phyloP scores from a whole-genome alignment of 2,888 invertebrate species.

The Leucania comma region DNA sequence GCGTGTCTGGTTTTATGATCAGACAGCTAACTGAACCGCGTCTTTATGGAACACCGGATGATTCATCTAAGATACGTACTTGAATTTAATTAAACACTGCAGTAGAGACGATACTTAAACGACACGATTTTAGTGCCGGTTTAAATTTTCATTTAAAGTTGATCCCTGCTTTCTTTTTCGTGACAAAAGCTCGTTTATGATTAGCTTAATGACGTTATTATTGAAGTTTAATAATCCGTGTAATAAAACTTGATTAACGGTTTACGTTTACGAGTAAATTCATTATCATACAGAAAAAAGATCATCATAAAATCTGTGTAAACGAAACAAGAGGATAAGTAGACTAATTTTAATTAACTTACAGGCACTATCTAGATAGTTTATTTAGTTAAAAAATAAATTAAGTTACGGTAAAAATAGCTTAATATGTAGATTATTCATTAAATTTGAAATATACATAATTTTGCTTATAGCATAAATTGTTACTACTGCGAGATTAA shows the following conservation, averaged over 20 bases:
- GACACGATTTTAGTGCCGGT: constrained; percentile 1
- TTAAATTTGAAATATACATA: too few species aligned
- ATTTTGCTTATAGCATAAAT: neutral
- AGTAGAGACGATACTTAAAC: neutral
- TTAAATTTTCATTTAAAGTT: constrained; percentile 3
- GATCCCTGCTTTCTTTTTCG: constrained; percentile 15
- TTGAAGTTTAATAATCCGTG: constrained; percentile 34
- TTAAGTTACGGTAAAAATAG: too few species aligned
- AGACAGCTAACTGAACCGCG: constrained; percentile 14
- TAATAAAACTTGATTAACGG: constrained; percentile 30
- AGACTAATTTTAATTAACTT: neutral
- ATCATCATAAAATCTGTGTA: neutral
- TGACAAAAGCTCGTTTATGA: constrained; percentile 12
- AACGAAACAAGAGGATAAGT: neutral
- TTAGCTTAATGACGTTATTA: constrained; percentile 25
- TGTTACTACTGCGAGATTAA: too few species aligned
- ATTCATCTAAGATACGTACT: constrained; percentile 36
- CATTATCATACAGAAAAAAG: constrained; percentile 17
- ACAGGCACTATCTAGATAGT: too few species aligned
- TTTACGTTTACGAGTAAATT: constrained; percentile 8
- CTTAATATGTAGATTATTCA: too few species aligned
- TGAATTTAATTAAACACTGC: constrained; percentile 42
- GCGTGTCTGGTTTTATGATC: constrained; percentile 35
- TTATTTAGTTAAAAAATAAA: too few species aligned
- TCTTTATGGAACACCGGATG: constrained; percentile 28